Percentiles rank a stretch among this genome's conserved stretches.
Evolutionary conservation across 2,113 vertebrate genomes (phyloP).

Genomic region (Phrynocephalus versicolor): DNA sequence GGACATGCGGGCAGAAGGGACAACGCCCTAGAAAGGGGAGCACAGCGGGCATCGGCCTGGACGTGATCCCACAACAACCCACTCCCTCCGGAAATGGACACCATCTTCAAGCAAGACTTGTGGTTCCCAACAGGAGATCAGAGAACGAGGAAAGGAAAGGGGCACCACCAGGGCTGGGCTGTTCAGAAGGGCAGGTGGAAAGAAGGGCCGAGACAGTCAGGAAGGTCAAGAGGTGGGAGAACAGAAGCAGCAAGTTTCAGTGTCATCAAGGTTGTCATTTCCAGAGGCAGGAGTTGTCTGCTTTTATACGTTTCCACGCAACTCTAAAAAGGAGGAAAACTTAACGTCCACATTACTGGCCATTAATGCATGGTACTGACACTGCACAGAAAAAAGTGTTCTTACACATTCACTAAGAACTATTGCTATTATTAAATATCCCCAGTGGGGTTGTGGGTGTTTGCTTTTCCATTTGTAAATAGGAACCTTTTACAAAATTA

Average conservation of each 20-base stretch:
- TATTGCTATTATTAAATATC: conserved; percentile 96
- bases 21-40: background rate
- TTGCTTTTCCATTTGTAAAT: conserved; percentile 72
- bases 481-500: conserved; percentile 69
- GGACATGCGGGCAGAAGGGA: background rate
- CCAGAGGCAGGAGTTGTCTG: conserved; percentile 34
- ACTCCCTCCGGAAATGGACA: background rate
- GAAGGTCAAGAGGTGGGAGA: background rate
- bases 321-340: conserved; percentile 44
- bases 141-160: background rate
- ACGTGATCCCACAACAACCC: background rate
- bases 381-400: conserved; percentile 79
- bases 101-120: conserved; percentile 1
- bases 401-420: conserved; percentile 88
- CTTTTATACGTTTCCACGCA: conserved; percentile 24
- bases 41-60: background rate
- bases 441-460: conserved; percentile 76
- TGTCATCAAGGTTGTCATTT: conserved; percentile 18
- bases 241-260: conserved; percentile 32
- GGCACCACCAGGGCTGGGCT: background rate
- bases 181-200: background rate
- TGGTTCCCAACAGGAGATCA: background rate
- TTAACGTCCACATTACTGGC: conserved; percentile 84
- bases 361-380: conserved; percentile 80
- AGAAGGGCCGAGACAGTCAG: background rate